Percentiles rank a stretch among this genome's conserved stretches.
Conservation (phyloP, 2,113 vertebrate species). For the Corapipo altera region DNA sequence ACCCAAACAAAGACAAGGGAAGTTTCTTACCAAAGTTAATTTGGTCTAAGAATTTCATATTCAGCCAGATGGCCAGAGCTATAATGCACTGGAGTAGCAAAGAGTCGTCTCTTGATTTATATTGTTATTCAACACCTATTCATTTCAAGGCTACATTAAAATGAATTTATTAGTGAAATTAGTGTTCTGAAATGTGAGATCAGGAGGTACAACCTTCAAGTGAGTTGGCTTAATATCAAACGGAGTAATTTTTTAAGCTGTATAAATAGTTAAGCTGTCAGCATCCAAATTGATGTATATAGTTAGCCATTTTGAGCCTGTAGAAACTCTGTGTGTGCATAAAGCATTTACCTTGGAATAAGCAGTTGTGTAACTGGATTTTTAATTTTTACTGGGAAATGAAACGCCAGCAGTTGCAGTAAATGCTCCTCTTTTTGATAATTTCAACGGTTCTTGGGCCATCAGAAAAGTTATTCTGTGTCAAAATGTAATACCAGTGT, state of each 20-base stretch:
- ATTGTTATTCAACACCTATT: background rate
- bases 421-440: background rate
- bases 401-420: background rate
- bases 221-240: background rate
- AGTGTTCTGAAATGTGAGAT: background rate
- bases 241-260: background rate
- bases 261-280: background rate
- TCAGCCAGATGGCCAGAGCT: background rate
- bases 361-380: background rate
- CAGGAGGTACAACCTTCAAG: background rate
- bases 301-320: background rate
- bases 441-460: background rate
- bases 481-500: background rate
- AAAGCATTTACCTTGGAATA: background rate
- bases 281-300: background rate
- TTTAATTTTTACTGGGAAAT: background rate
- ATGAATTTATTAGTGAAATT: conserved; percentile 20
- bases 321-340: background rate
- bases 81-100: background rate
- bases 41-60: background rate
- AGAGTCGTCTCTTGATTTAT: background rate
- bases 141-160: background rate
- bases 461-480: background rate
- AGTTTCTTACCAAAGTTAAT: background rate
- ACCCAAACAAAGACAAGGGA: background rate